Conservation (phyloP, 2,797 vertebrate genomes). For the Glossophaga mutica region DNA sequence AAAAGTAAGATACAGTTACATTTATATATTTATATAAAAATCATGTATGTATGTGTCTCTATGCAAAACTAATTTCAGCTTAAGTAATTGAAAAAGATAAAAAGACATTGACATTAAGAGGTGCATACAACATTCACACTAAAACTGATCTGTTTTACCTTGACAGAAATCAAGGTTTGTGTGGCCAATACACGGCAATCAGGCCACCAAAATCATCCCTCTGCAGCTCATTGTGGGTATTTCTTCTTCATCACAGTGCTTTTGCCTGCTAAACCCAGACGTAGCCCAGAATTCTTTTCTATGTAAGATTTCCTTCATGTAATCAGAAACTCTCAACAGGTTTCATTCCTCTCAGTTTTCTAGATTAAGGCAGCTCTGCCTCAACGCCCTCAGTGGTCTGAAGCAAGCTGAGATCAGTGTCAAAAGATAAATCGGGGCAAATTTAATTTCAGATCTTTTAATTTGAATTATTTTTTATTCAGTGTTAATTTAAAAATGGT, state of each 20-base stretch:
- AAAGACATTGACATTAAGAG: neutral
- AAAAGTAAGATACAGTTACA: neutral
- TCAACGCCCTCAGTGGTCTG: neutral
- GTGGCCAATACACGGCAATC: neutral
- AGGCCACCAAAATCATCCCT: neutral
- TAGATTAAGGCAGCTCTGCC: neutral
- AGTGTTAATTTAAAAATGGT: neutral
- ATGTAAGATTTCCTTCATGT: neutral
- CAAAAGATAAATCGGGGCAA: neutral
- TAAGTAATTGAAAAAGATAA: neutral
- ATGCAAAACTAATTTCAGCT: neutral
- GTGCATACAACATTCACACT: neutral
- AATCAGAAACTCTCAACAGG: fast-evolving
- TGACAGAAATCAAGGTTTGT: neutral
- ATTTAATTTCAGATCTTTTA: neutral
- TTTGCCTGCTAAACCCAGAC: neutral
- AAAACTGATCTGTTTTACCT: neutral
- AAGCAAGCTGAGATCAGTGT: neutral
- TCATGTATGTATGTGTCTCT: neutral
- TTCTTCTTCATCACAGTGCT: neutral
- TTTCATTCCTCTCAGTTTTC: neutral
- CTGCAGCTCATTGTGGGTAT: fast-evolving
- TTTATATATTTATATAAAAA: neutral
- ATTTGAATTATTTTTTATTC: neutral
- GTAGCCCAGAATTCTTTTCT: neutral